Evolutionary conservation across 92 coral and sea anemone genomes (phyloP).

Genomic region (Phenganax stokvisi): DNA sequence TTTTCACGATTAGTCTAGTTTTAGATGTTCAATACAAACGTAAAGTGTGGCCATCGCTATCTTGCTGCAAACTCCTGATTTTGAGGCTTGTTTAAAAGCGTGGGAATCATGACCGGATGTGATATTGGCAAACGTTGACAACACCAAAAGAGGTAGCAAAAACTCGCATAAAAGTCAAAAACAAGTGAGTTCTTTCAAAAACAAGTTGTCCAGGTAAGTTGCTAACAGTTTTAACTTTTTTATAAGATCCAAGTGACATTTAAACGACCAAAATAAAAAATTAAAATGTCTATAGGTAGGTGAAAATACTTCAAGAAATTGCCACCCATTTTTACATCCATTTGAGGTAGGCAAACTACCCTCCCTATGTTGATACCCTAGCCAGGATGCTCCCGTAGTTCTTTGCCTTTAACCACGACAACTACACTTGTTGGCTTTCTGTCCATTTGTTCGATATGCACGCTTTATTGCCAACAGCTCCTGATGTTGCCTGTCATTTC

Average conservation of each 20-base stretch:
- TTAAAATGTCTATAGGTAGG: not conserved
- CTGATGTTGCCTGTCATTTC: no score
- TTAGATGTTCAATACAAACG: not conserved
- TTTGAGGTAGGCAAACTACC: not conserved
- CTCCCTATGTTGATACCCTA: no score
- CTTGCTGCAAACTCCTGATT: constrained; percentile 20
- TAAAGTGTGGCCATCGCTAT: constrained; percentile 23
- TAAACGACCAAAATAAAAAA: not conserved
- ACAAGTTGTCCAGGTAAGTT: not conserved
- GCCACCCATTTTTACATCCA: not conserved
- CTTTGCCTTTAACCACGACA: no score
- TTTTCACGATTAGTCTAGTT: constrained; percentile 10
- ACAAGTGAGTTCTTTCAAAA: not conserved
- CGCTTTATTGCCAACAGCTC: no score
- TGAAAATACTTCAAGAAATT: not conserved
- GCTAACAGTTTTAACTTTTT: not conserved
- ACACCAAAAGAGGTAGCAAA: not conserved
- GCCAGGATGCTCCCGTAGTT: no score
- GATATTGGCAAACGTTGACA: not conserved
- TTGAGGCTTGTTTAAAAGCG: constrained; percentile 18
- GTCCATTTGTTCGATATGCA: no score
- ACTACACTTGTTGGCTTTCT: no score
- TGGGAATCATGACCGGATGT: constrained; percentile 15
- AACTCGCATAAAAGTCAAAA: not conserved
- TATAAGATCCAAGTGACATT: not conserved